Base-by-base conservation (phyloP, 2,888 invertebrate genomes). In the Yponomeuta malinellus region DNA sequence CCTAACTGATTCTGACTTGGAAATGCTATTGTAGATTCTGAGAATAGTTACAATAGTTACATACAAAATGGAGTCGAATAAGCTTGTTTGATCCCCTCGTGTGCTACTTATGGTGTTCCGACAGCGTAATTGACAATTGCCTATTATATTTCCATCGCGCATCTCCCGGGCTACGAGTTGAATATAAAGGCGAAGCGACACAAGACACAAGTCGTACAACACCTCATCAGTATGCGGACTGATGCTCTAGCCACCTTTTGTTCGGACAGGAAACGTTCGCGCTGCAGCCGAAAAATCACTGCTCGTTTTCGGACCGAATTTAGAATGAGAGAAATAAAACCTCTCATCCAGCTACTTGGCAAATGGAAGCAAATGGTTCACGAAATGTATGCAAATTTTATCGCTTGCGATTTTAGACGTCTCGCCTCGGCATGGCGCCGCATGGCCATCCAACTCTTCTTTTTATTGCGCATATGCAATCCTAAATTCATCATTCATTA, bases 351-450 rank as follows among this genome's bases (percentile, higher is more conserved):
- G 79, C 80, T 80, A 78, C 79, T 80, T 82, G 80, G 80, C 83
- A 86, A 88, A 89, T 87, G 88, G 84, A 82, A 80, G 80, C 83
- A 86, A 89, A 89, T 87, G 88, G 84, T 82, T 85, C 89, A 83
- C 86, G 85, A 89, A 89, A 87, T 87, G 81, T 88, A 90, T 90
- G 89, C 89, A 89, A 89, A 90, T 89, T 89, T 89, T 86, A 89
- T 89, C 82, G 87, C 86, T 83, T 88, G 87, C 84, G 85, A 89
- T 89, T 89, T 90, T 88, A 89, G 89, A 85, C 79, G 83, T 83
- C 78, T 82, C 81, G 79, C 76, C 75, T 75, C 80, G 43, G 78
- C 80, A 77, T 78, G 82, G 81, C 83, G 80, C 78, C 74, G 33
- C 33, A 33, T 33, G 81, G 80, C 82, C 81, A 81, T 80, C 81